Evolutionary conservation across 2,113 vertebrate species (phyloP), one percentile per base, ranked within the genome.

Genomic region (Oryzias woworae): DNA sequence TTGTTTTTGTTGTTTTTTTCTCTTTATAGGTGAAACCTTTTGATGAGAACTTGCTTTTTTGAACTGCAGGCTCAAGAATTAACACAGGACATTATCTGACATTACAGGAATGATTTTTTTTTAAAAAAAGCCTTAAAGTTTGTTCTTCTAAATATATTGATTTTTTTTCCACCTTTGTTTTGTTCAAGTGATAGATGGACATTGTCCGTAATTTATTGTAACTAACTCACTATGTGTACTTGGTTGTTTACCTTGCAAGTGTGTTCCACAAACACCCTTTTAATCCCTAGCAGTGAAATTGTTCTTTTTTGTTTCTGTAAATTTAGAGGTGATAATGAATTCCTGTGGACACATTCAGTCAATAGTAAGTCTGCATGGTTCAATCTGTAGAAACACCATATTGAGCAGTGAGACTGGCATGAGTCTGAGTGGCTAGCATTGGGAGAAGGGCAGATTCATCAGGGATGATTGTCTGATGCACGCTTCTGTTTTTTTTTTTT

Each of bases 401-500:
- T 87, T 87, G 86, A 89, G 86, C 73, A 76, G 61, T 63, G 83
- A 81, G 79, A 80, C 82, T 80, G 85, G 78, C 87, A 85, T 66
- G 77, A 85, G 79, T 83, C 68, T 83, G 81, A 84, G 78, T 79
- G 81, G 81, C 82, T 81, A 85, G 77, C 84, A 84, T 81, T 82
- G 82, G 85, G 77, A 87, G 85, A 87, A 86, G 85, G 83, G 83
- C 81, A 87, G 81, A 90, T 88, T 87, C 87, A 90, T 90, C 85
- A 89, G 85, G 85, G 87, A 86, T 80, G 84, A 88, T 85, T 87
- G 88, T 83, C 73, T 87, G 85, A 87, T 83, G 71, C 81, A 88
- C 81, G 83, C 84, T 84, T 84, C 81, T 85, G 81, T 82, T 85
- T 89, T 86, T 84, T 86, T 75, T 79, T 84, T 36, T 36, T 36